Percentiles rank a stretch among this genome's conserved stretches.
These are phyloP conservation scores for Anolis carolinensis DNA, from an alignment of 2,113 vertebrate genomes.

Conservation along the genomic window DNA sequence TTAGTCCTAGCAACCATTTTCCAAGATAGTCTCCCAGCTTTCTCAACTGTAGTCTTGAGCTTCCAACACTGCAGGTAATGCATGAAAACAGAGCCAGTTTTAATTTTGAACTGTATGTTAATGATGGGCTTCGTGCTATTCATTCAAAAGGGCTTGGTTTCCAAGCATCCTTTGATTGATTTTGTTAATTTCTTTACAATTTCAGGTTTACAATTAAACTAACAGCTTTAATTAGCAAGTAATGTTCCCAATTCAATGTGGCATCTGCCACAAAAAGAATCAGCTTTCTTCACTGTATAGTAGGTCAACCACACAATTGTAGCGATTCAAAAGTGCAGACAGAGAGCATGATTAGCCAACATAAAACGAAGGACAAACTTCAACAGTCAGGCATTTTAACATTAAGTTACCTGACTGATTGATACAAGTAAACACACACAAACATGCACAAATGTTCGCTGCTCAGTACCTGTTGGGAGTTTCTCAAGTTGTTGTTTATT, in stretches of 20 bases:
- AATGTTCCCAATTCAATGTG: neutral
- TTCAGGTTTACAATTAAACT: neutral
- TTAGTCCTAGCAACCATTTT: neutral
- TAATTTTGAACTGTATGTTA: neutral
- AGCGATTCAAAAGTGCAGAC: neutral
- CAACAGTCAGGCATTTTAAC: neutral
- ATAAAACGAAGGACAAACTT: neutral
- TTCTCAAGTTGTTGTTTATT: neutral
- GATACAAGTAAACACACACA: neutral
- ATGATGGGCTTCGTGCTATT: neutral
- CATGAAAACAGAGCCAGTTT: neutral
- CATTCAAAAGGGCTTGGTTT: neutral
- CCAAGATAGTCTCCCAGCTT: neutral
- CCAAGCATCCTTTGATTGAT: neutral
- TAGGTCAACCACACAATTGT: neutral
- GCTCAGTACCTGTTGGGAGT: neutral
- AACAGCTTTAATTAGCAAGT: neutral
- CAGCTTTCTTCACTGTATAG: neutral
- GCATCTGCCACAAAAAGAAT: neutral
- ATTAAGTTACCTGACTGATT: neutral
- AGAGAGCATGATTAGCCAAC: neutral
- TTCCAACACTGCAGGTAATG: neutral
- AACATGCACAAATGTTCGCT: neutral
- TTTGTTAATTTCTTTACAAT: constrained; percentile 7
- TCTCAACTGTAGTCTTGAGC: neutral